Evolutionary conservation across 1,140 invertebrate species (phyloP).

Genomic region (Potamilus streckersoni): DNA sequence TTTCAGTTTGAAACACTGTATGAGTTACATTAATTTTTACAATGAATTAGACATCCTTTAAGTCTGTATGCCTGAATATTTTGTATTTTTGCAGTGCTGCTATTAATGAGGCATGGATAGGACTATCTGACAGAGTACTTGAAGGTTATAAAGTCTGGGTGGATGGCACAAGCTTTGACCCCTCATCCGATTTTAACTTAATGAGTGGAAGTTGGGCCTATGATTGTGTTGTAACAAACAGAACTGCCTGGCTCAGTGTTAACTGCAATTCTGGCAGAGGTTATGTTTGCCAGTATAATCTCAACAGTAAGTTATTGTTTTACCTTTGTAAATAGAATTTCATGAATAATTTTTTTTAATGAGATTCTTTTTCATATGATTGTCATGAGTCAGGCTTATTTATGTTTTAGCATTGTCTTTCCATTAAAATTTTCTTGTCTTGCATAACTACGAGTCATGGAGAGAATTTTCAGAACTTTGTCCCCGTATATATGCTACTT

Average conservation of each 20-base stretch:
- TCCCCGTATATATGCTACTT: no score
- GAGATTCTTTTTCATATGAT: no score
- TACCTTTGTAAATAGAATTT: not conserved
- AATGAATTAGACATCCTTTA: not conserved
- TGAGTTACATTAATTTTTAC: not conserved
- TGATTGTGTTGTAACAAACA: conserved; percentile 13
- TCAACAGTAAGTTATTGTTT: conserved; percentile 8
- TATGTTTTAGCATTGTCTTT: no score
- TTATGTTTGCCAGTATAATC: conserved; percentile 27
- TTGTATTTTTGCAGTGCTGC: not conserved
- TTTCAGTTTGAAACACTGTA: not conserved
- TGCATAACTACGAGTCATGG: no score
- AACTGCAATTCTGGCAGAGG: not conserved
- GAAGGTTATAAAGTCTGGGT: conserved; percentile 13
- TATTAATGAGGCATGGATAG: conserved; percentile 18
- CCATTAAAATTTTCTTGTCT: no score
- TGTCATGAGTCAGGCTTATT: no score
- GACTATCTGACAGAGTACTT: conserved; percentile 3
- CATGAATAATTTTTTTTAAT: not conserved
- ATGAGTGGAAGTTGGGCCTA: not conserved
- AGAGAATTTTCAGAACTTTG: no score
- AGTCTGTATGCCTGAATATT: not conserved
- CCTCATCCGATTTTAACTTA: not conserved
- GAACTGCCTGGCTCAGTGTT: conserved; percentile 5
- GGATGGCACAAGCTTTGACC: conserved; percentile 13